These are phyloP conservation scores for Crotophaga sulcirostris DNA, from an alignment of 2,113 vertebrate genomes.

Conservation along the genomic window DNA sequence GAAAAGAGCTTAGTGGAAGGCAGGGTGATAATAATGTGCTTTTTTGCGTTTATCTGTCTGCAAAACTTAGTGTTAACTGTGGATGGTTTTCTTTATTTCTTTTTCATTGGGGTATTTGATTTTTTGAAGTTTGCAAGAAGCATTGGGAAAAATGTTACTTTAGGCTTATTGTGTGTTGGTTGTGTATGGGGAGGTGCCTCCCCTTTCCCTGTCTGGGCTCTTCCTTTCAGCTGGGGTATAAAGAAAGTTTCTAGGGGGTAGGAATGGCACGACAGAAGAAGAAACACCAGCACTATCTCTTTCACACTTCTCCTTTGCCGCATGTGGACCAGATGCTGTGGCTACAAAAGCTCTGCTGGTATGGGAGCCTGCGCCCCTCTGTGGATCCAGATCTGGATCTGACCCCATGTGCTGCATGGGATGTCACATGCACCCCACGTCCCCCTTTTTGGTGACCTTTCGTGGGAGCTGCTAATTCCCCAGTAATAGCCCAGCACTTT, in stretches of 20 bases:
- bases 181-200: neutral
- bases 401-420: fast-evolving
- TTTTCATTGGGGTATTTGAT: neutral
- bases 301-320: neutral
- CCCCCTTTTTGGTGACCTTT: neutral
- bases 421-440: neutral
- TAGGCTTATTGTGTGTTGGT: neutral
- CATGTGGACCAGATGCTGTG: neutral
- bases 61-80: neutral
- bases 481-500: neutral
- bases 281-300: neutral
- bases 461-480: neutral
- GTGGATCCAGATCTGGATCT: neutral
- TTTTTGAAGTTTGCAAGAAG: neutral
- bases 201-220: neutral
- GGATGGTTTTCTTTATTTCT: neutral
- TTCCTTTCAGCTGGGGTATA: neutral
- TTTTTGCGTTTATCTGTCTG: neutral
- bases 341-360: neutral
- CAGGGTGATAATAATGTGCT: neutral
- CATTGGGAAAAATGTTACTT: neutral
- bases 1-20: neutral
- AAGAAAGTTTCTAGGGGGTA: neutral
- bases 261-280: neutral
- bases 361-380: neutral